Evolutionary conservation across 2,113 vertebrate species (phyloP), one percentile per base, ranked within the genome.

Genomic region (Engraulis encrasicolus): DNA sequence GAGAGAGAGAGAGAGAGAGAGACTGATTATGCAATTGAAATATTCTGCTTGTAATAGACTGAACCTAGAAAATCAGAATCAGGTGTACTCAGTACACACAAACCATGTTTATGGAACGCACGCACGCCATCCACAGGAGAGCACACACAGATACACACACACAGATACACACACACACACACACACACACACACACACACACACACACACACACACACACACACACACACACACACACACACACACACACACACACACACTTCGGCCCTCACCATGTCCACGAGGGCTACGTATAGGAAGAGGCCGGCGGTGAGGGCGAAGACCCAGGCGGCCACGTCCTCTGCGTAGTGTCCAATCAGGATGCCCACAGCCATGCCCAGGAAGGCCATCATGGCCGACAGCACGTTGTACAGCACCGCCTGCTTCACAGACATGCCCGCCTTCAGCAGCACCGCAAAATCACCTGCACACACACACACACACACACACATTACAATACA

Each of bases 201-300:
- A 52, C 14, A 52, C 50, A 52, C 50, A 50, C 50, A 52, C 14
- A 18, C 54, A 58, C 20, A 23, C 54, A 23, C 54, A 58, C 54
- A 58, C 54, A 58, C 54, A 58, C 52, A 54, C 52, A 45, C 40
- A 45, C 40, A n/a, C 40, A 45, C 40, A 27, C 23, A 66, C 58
- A 66, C 58, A 27, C n/a, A 15, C 58, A 66, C 23, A 31, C 3
- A 11, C 58, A 84, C 36, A 38, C n/a, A 20, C 19, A 45, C 40
- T 9, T 45, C 40, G 9, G n/a, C n/a, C n/a, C 98, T 96, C 93
- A 99, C 98, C 98, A 99, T 99, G 92, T 99, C 98, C 89, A 99
- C 98, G 87, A 99, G 96, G 6, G 98, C 97, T 81, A 99, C 97
- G 0, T 99, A 99, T 97, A 99, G 95, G 94, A 99, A 99, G 86